Evolutionary conservation across 1,140 invertebrate genomes (phyloP).

Genomic region (Listronotus oregonensis): DNA sequence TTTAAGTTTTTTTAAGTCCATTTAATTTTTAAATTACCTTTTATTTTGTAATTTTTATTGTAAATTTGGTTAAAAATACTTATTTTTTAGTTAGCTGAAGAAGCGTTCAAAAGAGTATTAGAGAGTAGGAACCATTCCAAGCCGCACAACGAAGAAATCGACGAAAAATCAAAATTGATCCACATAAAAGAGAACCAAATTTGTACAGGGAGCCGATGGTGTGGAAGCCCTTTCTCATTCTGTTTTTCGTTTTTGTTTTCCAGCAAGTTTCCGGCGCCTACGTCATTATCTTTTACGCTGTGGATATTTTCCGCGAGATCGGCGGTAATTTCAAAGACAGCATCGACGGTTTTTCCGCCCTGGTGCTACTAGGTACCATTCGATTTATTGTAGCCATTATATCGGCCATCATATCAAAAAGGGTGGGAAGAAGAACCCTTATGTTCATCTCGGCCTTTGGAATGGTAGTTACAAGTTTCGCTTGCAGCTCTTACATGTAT

Average conservation of each 20-base stretch:
- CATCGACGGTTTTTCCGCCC: conserved; percentile 57
- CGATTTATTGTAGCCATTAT: conserved; percentile 61
- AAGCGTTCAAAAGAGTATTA: conserved; percentile 52
- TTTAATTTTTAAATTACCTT: too few relatives aligned
- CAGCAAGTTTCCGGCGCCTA: conserved; percentile 67
- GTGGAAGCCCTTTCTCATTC: conserved; percentile 60
- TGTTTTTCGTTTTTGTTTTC: conserved; percentile 60
- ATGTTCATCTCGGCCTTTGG: conserved; percentile 61
- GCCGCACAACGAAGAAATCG: conserved; percentile 6
- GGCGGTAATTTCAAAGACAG: conserved; percentile 55
- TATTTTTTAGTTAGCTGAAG: conserved; percentile 52
- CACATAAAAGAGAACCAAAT: conserved; percentile 27
- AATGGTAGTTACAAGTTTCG: conserved; percentile 62
- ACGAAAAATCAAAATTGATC: conserved; percentile 31
- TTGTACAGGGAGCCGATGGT: conserved; percentile 50
- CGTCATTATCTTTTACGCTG: conserved; percentile 72
- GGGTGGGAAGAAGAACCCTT: conserved; percentile 59
- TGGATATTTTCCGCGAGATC: conserved; percentile 62
- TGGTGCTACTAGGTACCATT: conserved; percentile 60
- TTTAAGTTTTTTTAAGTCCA: too few relatives aligned
- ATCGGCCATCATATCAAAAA: conserved; percentile 59
- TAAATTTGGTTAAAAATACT: too few relatives aligned
- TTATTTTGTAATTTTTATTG: too few relatives aligned
- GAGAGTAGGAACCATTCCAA: conserved; percentile 29
- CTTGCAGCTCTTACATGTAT: conserved; percentile 59